Evolutionary conservation across 2,113 vertebrate species (phyloP).

Genomic region (Cromileptes altivelis): DNA sequence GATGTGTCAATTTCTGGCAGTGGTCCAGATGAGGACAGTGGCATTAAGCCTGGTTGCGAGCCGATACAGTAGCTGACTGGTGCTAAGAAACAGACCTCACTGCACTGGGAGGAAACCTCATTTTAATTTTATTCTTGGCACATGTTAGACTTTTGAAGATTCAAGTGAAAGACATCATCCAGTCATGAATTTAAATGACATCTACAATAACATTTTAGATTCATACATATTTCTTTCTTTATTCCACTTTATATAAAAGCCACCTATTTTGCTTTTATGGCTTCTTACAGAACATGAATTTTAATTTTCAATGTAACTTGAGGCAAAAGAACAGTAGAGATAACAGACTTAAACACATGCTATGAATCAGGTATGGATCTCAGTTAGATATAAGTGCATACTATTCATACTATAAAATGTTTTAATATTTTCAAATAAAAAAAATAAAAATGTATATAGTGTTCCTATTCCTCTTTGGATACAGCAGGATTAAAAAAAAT

Average conservation of each 20-base stretch:
- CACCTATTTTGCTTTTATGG: background rate
- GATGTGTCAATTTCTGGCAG: slow-evolving; percentile 52
- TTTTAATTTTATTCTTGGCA: slow-evolving; percentile 13
- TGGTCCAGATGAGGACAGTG: slow-evolving; percentile 48
- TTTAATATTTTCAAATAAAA: no score
- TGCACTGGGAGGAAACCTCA: background rate
- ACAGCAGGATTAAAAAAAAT: no score
- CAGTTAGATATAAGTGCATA: background rate
- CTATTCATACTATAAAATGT: background rate
- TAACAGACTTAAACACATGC: background rate
- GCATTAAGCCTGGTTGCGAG: slow-evolving; percentile 19
- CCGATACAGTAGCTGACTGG: slow-evolving; percentile 7
- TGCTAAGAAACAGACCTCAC: slow-evolving; percentile 15
- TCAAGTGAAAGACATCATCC: background rate
- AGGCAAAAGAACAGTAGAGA: no score
- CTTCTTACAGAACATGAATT: no score
- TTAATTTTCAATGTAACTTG: no score
- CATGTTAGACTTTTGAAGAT: slow-evolving; percentile 6
- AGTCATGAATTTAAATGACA: slow-evolving; percentile 5
- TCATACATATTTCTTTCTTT: background rate
- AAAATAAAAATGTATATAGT: no score
- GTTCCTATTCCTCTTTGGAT: no score
- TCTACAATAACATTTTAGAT: background rate
- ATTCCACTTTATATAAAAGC: background rate
- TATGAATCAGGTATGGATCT: background rate